Evolutionary conservation across 2,888 invertebrate species (phyloP), one percentile per base, ranked within the genome.

Genomic region (Drosophila fungiperda): DNA sequence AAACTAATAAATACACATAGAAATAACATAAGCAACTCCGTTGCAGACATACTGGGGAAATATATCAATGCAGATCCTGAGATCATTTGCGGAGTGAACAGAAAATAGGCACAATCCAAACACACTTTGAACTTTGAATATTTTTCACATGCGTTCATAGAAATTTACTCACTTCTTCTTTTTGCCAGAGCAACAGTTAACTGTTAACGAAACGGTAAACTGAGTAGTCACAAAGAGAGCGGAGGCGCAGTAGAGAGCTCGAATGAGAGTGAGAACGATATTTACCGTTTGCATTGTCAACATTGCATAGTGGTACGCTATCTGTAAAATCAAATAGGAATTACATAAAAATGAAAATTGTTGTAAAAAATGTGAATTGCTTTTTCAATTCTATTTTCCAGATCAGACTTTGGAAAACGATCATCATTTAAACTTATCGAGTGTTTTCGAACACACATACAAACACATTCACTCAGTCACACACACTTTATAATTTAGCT

Each of bases 21-120:
- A 36, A 80, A 40, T 4, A 78, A 32, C 48, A 49, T 45, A 32
- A 54, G 54, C 23, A 61, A 61, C 29, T 76, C 58, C 71, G 76
- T 80, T 42, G 50, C 67, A 36, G 55, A 57, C 42, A 53, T 20
- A 17, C 2, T 3, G 38, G 2, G 38, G 4, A 26, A 7, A 23
- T 35, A 52, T 36, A 29, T 9, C 2, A 20, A 32, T 36, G 26
- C n/a, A 38, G 54, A 38, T 54, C 54, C 15, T 20, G 12, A 26
- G 23, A 48, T 29, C 6, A 60, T 61, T 68, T 50, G 17, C 20
- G 29, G 33, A 8, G 36, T 61, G 32, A 20, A 50, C 59, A 49
- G 32, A 36, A 76, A 33, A 26, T 36, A 7, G 32, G 40, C 12
- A 40, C 42, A 26, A 36, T 54, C 38, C 36, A 29, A 29, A 29